Conservation (phyloP, 2,113 vertebrate species). For the Ploceus nigricollis region DNA sequence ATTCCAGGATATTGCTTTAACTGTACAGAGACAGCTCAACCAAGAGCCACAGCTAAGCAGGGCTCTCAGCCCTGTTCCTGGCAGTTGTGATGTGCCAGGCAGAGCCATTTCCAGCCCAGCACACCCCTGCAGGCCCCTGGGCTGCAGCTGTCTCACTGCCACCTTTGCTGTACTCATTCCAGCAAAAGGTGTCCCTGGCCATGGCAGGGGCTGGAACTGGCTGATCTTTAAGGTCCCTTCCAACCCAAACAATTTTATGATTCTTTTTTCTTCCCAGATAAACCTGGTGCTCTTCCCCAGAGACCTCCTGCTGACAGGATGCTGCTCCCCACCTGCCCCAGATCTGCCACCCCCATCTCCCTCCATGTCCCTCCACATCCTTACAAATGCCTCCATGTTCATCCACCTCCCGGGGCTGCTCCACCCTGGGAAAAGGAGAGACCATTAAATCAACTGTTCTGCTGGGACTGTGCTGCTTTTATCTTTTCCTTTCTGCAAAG, state of each 20-base stretch:
- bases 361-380: background rate
- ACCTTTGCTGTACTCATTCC: background rate
- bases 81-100: background rate
- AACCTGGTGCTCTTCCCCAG: background rate
- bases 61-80: background rate
- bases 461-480: background rate
- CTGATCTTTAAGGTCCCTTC: background rate
- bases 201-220: background rate
- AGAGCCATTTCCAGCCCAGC: background rate
- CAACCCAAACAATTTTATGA: background rate
- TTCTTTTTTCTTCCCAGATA: background rate
- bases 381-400: background rate
- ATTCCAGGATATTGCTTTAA: background rate
- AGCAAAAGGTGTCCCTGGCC: background rate
- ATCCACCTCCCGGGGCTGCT: background rate
- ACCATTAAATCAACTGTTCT: background rate
- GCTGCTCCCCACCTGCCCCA: background rate
- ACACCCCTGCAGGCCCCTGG: background rate
- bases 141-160: background rate
- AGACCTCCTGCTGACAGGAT: background rate
- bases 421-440: background rate
- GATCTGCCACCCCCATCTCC: background rate
- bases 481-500: background rate
- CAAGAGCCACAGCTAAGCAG: background rate
- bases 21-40: background rate